Evolutionary conservation across 2,797 vertebrate genomes (phyloP).

Genomic region (Macropodus opercularis): DNA sequence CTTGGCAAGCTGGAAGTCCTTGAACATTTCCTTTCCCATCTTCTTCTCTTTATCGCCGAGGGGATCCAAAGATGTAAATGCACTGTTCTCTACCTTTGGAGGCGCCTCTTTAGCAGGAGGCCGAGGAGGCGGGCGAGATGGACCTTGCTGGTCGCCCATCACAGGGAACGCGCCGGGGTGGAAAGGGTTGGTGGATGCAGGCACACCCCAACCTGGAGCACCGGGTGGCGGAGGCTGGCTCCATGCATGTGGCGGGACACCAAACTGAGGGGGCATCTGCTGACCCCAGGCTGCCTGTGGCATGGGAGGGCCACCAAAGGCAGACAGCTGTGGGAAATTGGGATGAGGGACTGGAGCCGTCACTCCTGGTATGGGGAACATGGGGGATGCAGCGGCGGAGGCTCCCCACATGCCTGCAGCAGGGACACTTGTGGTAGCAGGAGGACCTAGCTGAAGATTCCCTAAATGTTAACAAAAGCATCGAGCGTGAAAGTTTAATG

Average conservation of each 20-base stretch:
- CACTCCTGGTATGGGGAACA: constrained; percentile 76
- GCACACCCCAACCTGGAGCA: constrained; percentile 79
- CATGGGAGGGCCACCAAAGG: constrained; percentile 78
- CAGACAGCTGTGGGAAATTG: constrained; percentile 75
- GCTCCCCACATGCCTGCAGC: constrained; percentile 80
- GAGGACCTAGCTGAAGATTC: constrained; percentile 76
- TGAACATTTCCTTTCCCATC: constrained; percentile 95
- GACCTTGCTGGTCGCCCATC: constrained; percentile 68
- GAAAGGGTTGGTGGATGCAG: constrained; percentile 85
- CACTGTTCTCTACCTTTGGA: constrained; percentile 84
- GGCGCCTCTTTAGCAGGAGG: constrained; percentile 82
- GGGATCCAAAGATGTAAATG: constrained; percentile 92
- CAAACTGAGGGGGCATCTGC: constrained; percentile 72
- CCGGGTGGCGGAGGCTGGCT: constrained; percentile 57
- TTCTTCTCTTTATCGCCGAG: constrained; percentile 93
- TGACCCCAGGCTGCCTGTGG: constrained; percentile 84
- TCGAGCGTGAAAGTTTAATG: constrained; percentile 43
- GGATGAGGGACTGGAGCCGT: constrained; percentile 68
- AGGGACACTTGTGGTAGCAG: constrained; percentile 64
- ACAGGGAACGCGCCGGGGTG: constrained; percentile 78
- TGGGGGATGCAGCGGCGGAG: constrained; percentile 57
- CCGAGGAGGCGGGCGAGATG: constrained; percentile 87
- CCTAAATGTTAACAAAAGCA: constrained; percentile 76
- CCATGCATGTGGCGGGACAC: constrained; percentile 82
- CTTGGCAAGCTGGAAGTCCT: constrained; percentile 92